Percentiles rank a stretch among this genome's conserved stretches.
phyloP scores from a whole-genome alignment of 2,113 vertebrate species.

The Chionomys nivalis region DNA sequence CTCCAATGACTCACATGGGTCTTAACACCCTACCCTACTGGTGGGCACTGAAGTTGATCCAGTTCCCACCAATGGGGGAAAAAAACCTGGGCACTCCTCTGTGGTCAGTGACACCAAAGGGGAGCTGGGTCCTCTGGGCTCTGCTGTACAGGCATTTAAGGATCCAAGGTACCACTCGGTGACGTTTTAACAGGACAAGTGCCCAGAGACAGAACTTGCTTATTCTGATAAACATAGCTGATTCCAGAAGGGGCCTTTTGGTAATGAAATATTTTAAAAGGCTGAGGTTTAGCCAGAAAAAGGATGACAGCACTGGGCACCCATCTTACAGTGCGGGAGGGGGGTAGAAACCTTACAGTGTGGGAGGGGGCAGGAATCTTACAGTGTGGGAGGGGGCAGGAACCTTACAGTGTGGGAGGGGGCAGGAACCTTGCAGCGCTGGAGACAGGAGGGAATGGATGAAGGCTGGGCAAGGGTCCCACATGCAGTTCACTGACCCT shows the following conservation, averaged over 20 bases:
- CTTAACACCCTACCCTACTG: neutral
- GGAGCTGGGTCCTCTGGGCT: neutral
- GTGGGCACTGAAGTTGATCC: neutral
- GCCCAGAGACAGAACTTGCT: neutral
- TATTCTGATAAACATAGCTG: neutral
- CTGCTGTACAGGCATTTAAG: neutral
- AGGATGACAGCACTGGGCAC: rapidly evolving
- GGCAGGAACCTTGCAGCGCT: rapidly evolving
- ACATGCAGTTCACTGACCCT: too few species aligned
- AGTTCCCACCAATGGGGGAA: neutral
- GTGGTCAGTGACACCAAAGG: neutral
- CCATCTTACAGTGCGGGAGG: neutral
- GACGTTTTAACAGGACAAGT: neutral
- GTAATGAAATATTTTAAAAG: neutral
- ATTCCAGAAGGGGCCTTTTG: neutral
- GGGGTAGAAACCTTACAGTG: neutral
- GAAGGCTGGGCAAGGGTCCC: neutral
- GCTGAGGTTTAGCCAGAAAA: neutral
- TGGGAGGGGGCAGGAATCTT: too few species aligned
- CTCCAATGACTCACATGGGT: neutral
- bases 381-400: neutral
- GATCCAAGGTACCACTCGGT: neutral
- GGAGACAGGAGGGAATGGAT: neutral
- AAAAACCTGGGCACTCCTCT: neutral
- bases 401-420: neutral